Base-by-base conservation (phyloP, 2,113 vertebrate genomes). In the Gymnorhina tibicen region DNA sequence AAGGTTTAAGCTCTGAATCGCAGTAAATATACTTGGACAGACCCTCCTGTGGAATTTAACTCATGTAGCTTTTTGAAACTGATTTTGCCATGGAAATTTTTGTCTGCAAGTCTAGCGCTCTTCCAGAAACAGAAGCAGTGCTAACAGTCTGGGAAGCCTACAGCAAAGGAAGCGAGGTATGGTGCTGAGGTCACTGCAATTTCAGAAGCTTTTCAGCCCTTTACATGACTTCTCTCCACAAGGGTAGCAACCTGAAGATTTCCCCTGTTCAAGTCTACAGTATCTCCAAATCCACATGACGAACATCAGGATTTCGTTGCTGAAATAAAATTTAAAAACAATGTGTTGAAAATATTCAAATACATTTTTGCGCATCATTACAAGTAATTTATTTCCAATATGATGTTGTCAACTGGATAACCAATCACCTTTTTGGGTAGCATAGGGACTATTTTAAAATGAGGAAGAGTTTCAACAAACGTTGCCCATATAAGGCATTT, bases 201-300 rank as follows among this genome's bases (percentile, higher is more conserved):
- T 95, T 50, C 90, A 39, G 86, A 53, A 62, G 88, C 91, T 87
- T 74, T 39, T 73, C 95, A 69, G 80, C 73, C 83, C 79, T 91
- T 88, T 11, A 23, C 2, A 0, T 5, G 59, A 90, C 91, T 89
- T 82, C 77, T 84, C 92, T 88, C 87, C 93, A 84, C 63, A 80
- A 66, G 6, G 16, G 77, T 23, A 52, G 91, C 56, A 85, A 55
- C 56, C 42, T 41, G 74, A 77, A 70, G 82, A 52, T 59, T 60
- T 62, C 72, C 75, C 91, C 97, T 91, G 87, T 60, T 63, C 84
- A 93, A 80, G 89, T 82, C 97, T 98, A 99, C 67, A 99, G 80
- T 72, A 99, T 99, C 97, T 99, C 99, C 98, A 99, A 98, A 97
- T 99, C 99, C 24, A 99, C 99, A 5, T 99, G 99, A 55, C 99